These are phyloP conservation scores for Dromiciops gliroides DNA, from an alignment of 2,113 vertebrate genomes.

Conservation along the genomic window DNA sequence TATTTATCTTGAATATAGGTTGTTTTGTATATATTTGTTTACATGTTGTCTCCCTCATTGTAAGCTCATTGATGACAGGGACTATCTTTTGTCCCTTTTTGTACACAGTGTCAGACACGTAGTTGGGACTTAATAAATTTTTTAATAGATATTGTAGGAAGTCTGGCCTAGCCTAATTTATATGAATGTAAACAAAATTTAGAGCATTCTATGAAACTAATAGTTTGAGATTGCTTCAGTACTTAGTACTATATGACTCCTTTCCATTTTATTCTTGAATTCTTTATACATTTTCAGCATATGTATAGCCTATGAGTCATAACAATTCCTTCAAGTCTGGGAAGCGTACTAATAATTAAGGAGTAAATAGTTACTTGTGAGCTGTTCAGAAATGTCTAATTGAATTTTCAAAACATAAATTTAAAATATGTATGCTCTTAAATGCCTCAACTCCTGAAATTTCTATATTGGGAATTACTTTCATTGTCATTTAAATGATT, in stretches of 20 bases:
- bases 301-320: background rate
- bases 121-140: background rate
- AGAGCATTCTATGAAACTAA: background rate
- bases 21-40: background rate
- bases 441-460: background rate
- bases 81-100: background rate
- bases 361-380: background rate
- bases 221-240: background rate
- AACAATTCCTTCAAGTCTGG: background rate
- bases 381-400: background rate
- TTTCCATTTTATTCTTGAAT: background rate
- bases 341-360: background rate
- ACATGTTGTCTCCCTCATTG: background rate
- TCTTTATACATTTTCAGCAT: background rate
- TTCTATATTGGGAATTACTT: background rate
- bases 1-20: background rate
- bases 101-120: background rate
- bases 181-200: background rate
- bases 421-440: background rate
- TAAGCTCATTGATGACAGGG: background rate
- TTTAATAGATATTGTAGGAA: background rate
- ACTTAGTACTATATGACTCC: background rate
- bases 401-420: background rate
- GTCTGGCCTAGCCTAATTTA: background rate
- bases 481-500: background rate